A percentile compares a stretch with the other conserved stretches of the same genome.
phyloP scores from a whole-genome alignment of 2,888 invertebrate genomes.

The Pyrochroa serraticornis region DNA sequence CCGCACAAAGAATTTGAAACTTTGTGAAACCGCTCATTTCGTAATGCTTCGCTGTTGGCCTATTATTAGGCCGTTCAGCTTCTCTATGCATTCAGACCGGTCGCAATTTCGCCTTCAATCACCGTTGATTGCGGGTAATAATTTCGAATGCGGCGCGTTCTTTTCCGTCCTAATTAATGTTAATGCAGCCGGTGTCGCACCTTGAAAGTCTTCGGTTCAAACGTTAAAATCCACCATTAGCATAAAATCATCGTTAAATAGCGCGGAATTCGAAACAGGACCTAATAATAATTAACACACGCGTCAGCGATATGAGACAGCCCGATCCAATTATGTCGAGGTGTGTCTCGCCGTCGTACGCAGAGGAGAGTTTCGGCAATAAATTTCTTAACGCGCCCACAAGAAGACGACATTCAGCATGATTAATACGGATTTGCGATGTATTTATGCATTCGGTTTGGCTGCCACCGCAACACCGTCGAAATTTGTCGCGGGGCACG shows the following conservation, averaged over 20 bases:
- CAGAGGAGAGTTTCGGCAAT: constrained; percentile 36
- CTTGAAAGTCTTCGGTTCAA: constrained; percentile 31
- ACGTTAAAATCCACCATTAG: constrained; percentile 40
- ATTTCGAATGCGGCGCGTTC: no score
- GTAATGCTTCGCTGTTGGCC: no score
- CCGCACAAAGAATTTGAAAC: no score
- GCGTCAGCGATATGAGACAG: constrained; percentile 34
- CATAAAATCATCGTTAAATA: constrained; percentile 44
- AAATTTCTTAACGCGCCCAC: constrained; percentile 38
- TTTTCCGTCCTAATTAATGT: no score
- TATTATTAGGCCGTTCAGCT: neutral
- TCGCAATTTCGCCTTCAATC: constrained; percentile 6
- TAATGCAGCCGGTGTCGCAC: constrained; percentile 22
- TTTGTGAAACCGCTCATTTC: no score
- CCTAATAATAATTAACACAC: constrained; percentile 42
- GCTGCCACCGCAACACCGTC: no score
- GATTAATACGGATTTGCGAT: constrained; percentile 31
- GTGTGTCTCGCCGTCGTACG: constrained; percentile 38
- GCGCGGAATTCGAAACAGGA: constrained; percentile 40
- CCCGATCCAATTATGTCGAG: constrained; percentile 41
- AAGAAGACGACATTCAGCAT: constrained; percentile 40
- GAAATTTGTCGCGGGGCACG: neutral
- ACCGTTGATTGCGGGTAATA: constrained; percentile 5
- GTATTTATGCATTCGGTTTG: constrained; percentile 12
- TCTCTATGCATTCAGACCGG: neutral